Conservation (phyloP, 2,888 invertebrate species). For the Campoplex nolae region DNA sequence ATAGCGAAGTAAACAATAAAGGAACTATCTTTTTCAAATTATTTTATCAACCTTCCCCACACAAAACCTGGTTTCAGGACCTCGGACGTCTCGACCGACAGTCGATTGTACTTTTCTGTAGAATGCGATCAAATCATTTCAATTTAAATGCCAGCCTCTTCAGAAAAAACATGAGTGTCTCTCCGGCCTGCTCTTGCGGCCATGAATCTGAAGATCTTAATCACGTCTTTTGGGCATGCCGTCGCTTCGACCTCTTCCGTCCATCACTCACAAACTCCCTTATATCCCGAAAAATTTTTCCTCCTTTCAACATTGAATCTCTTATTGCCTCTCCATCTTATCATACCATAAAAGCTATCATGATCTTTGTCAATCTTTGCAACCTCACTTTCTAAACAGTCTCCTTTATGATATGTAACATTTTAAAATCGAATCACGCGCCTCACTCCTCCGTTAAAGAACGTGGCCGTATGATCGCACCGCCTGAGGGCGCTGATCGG, state of each 20-base stretch:
- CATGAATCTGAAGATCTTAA: background rate
- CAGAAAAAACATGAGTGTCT: background rate
- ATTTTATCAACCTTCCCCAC: background rate
- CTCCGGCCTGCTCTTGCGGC: background rate
- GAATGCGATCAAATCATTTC: background rate
- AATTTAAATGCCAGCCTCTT: background rate
- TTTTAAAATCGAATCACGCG: too few relatives aligned
- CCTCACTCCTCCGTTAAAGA: background rate
- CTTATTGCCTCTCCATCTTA: background rate
- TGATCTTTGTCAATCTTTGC: background rate
- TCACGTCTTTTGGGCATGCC: background rate
- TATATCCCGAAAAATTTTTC: background rate
- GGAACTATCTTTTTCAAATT: background rate
- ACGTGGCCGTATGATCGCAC: background rate
- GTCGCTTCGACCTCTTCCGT: background rate
- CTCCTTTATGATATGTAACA: too few relatives aligned
- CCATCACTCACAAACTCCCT: background rate
- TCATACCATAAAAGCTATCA: background rate
- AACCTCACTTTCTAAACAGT: background rate
- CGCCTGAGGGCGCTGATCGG: too few relatives aligned
- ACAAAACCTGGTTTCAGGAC: background rate
- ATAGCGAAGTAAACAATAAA: background rate
- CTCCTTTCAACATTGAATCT: background rate
- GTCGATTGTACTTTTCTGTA: background rate
- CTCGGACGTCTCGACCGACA: background rate